Evolutionary conservation across 2,797 vertebrate genomes (phyloP), one percentile per base, ranked within the genome.

Genomic region (Thripadectes ignobilis): DNA sequence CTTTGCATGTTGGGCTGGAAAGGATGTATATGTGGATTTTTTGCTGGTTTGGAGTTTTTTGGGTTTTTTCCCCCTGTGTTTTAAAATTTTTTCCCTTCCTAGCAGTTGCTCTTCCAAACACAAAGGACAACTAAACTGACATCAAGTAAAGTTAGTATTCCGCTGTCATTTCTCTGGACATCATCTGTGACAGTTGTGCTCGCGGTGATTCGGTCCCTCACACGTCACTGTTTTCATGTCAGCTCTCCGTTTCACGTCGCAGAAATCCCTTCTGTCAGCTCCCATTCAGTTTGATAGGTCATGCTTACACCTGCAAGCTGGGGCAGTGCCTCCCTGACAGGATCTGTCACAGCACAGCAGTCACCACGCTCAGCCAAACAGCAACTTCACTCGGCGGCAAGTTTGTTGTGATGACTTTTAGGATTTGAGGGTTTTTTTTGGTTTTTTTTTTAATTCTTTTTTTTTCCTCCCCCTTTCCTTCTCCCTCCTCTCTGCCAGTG

Each of bases 251-350:
- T 95, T 96, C 95, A 83, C 45, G 65, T 88, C 59, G 87, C 86
- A 95, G 94, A 97, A 95, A 98, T 98, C 96, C 95, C 88, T 97
- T 95, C 94, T 98, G 98, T 98, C 98, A 98, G 93, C 93, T 98
- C 88, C 95, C 94, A 97, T 98, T 98, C 96, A 96, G 96, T 93
- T 93, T 95, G 96, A 97, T 97, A 97, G 94, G 95, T 97, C 97
- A 98, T 97, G 93, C 94, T 97, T 97, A 96, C 95, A 97, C 95
- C 93, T 97, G 95, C 94, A 86, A 97, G 97, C 96, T 71, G 93
- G 85, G 95, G 92, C 95, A 95, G 89, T 72, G 81, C 93, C 82
- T 93, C 78, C 89, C 95, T 95, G 96, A 97, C 97, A 97, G 92
- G 72, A 96, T 95, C 97, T 97, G 97, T 98, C 97, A 97, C 91